A percentile compares a stretch with the other conserved stretches of the same genome.
Conservation (phyloP, 2,113 vertebrate genomes). For the Ophthalmolycus amberensis region DNA sequence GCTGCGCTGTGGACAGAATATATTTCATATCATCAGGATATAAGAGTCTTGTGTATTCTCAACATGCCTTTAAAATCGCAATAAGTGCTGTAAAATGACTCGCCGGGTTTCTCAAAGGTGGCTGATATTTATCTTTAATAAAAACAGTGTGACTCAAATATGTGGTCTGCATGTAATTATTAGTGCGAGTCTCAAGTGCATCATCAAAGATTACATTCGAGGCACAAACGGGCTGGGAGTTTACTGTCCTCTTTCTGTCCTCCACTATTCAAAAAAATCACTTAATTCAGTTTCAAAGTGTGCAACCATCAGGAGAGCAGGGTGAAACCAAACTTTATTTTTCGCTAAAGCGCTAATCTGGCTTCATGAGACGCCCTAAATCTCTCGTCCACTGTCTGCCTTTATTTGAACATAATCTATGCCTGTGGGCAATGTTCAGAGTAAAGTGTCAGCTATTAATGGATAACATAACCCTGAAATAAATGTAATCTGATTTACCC, state of each 20-base stretch:
- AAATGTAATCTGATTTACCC: slow-evolving; percentile 71
- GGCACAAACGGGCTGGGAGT: not conserved
- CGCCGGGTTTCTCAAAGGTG: slow-evolving; percentile 21
- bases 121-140: slow-evolving; percentile 45
- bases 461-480: slow-evolving; percentile 71
- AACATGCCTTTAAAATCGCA: slow-evolving; percentile 32
- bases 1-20: not conserved
- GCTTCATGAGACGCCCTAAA: slow-evolving; percentile 51
- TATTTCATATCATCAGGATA: not conserved
- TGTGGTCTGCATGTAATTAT: slow-evolving; percentile 50
- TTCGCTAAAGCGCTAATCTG: slow-evolving; percentile 36
- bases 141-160: slow-evolving; percentile 37
- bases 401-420: slow-evolving; percentile 66
- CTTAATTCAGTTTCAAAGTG: slow-evolving; percentile 35
- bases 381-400: slow-evolving; percentile 63
- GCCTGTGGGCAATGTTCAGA: slow-evolving; percentile 62
- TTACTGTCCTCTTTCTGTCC: slow-evolving; percentile 28
- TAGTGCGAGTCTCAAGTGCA: slow-evolving; percentile 15
- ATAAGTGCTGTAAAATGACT: slow-evolving; percentile 28
- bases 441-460: slow-evolving; percentile 70
- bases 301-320: slow-evolving; percentile 15
- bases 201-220: slow-evolving; percentile 24
- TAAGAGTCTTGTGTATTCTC: slow-evolving; percentile 25
- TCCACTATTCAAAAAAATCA: slow-evolving; percentile 40
- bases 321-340: slow-evolving; percentile 49